Conservation (phyloP, 2,888 invertebrate genomes). For the Bedellia somnulentella region DNA sequence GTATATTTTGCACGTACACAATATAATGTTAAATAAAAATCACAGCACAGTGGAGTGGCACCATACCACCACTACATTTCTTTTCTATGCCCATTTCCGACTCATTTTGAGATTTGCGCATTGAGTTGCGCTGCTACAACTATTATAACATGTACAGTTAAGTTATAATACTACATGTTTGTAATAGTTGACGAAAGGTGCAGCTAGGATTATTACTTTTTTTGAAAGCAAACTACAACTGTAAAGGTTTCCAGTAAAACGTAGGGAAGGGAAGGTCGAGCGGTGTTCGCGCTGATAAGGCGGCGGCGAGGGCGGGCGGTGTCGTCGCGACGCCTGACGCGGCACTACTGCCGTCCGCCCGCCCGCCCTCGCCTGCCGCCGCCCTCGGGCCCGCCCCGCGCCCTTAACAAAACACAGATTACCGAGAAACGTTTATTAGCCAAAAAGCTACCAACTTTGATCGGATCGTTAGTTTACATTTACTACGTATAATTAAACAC, state of each 20-base stretch:
- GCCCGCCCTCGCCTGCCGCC: conserved; percentile 20
- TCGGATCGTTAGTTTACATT: conserved; percentile 24
- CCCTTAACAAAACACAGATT: conserved; percentile 52
- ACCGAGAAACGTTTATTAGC: conserved; percentile 52
- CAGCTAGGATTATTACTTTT: not conserved
- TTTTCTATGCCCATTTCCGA: conserved; percentile 16
- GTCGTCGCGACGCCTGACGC: conserved; percentile 49
- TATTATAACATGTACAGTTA: conserved; percentile 7
- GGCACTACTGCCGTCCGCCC: conserved; percentile 39
- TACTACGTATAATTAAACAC: no score
- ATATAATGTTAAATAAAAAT: no score
- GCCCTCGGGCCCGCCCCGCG: conserved; percentile 24
- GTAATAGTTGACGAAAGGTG: not conserved
- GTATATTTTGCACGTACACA: no score
- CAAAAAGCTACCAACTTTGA: conserved; percentile 39
- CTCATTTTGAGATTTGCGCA: conserved; percentile 47
- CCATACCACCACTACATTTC: conserved; percentile 1
- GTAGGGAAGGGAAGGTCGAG: conserved; percentile 16
- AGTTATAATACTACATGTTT: not conserved
- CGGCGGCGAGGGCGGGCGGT: no score
- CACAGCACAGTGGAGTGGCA: no score
- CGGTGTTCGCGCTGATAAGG: conserved; percentile 42
- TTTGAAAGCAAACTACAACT: not conserved
- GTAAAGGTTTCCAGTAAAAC: not conserved
- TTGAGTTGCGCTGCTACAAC: conserved; percentile 42